These are phyloP conservation scores for Quadriops clusia DNA, from an alignment of 2,888 invertebrate species.

Conservation along the genomic window DNA sequence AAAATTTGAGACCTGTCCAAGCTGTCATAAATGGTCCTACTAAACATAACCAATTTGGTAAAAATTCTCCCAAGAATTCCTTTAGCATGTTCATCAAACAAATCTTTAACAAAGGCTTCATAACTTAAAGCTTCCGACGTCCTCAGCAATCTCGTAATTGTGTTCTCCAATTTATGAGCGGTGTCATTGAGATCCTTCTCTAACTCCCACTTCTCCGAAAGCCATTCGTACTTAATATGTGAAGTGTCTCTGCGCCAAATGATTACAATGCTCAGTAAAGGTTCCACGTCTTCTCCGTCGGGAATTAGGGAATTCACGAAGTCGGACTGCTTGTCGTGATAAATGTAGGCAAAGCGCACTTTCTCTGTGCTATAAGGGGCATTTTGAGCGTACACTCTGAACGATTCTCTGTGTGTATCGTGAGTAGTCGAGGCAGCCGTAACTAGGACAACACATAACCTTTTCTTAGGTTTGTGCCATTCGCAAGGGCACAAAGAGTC, in stretches of 20 bases:
- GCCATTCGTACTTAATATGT: conserved; percentile 87
- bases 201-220: conserved; percentile 56
- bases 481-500: conserved; percentile 84
- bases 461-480: conserved; percentile 64
- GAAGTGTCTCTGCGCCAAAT: conserved; percentile 81
- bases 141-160: conserved; percentile 57
- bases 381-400: conserved; percentile 59
- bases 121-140: conserved; percentile 64
- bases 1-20: conserved; percentile 66
- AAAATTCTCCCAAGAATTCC: conserved; percentile 59
- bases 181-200: conserved; percentile 55
- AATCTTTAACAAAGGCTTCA: conserved; percentile 68
- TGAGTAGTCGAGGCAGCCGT: conserved; percentile 49
- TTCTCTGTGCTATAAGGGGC: conserved; percentile 54
- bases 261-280: conserved; percentile 69
- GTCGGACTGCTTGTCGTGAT: conserved; percentile 69
- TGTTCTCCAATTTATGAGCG: conserved; percentile 56
- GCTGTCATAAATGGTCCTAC: conserved; percentile 60
- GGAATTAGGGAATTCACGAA: conserved; percentile 66
- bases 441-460: conserved; percentile 69
- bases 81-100: conserved; percentile 67
- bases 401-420: conserved; percentile 51
- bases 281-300: conserved; percentile 49
- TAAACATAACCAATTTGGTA: conserved; percentile 50
- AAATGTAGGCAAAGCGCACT: conserved; percentile 81